Evolutionary conservation across 2,113 vertebrate species (phyloP).

Genomic region (Burhinus bistriatus): DNA sequence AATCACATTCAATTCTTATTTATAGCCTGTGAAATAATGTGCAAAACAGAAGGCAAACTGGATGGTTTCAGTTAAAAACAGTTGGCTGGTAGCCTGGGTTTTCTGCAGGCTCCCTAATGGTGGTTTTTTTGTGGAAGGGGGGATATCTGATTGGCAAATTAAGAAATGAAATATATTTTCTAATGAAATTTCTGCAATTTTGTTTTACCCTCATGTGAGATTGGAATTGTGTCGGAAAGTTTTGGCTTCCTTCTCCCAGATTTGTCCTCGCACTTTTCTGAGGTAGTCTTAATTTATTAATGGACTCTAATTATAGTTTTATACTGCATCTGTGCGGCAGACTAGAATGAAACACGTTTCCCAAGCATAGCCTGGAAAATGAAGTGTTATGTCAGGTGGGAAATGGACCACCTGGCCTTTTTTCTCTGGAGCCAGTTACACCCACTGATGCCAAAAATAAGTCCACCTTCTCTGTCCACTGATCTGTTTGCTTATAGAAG

Average conservation of each 20-base stretch:
- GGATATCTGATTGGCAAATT: background rate
- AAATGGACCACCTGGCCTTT: background rate
- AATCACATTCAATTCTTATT: background rate
- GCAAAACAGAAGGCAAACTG: background rate
- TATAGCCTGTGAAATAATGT: slow-evolving; percentile 1
- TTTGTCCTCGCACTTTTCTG: background rate
- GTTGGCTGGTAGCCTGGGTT: background rate
- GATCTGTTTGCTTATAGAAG: background rate
- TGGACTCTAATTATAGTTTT: background rate
- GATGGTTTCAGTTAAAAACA: background rate
- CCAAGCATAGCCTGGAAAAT: background rate
- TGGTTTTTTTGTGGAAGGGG: background rate
- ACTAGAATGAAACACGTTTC: background rate
- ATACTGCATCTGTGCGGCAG: background rate
- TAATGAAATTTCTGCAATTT: background rate
- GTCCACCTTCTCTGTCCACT: background rate
- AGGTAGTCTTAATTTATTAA: background rate
- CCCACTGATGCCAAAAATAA: background rate
- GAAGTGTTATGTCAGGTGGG: background rate
- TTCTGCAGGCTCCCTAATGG: background rate
- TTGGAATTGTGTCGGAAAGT: background rate
- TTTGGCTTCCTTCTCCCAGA: background rate
- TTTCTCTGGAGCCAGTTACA: background rate
- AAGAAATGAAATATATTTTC: background rate
- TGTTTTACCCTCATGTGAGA: background rate